Percentiles rank a stretch among this genome's conserved stretches.
These are phyloP conservation scores for Origma solitaria DNA, from an alignment of 2,113 vertebrate species.

Conservation along the genomic window DNA sequence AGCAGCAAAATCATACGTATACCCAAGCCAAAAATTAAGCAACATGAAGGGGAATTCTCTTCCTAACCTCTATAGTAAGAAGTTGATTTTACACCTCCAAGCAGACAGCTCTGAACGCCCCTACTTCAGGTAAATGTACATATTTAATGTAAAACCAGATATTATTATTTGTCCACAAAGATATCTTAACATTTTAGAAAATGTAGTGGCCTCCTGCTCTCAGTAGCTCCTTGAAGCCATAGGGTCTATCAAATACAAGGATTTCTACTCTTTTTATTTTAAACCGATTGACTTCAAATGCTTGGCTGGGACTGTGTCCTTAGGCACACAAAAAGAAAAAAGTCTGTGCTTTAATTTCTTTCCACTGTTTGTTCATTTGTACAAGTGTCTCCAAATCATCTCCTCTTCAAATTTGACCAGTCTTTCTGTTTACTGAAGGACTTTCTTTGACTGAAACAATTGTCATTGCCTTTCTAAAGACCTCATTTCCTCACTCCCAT, in stretches of 20 bases:
- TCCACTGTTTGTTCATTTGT: slow-evolving; percentile 37
- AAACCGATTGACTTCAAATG: background rate
- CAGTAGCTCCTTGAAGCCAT: background rate
- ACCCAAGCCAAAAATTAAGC: background rate
- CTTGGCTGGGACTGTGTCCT: background rate
- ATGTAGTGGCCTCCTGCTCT: background rate
- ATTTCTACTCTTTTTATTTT: background rate
- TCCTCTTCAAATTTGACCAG: slow-evolving; percentile 57
- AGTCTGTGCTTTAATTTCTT: background rate
- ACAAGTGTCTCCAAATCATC: slow-evolving; percentile 40
- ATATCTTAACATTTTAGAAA: background rate
- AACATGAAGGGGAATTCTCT: background rate
- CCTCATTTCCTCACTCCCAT: background rate
- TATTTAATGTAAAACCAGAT: background rate
- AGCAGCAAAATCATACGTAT: background rate
- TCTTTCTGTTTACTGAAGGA: slow-evolving; percentile 30
- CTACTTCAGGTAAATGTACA: background rate
- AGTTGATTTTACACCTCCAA: background rate
- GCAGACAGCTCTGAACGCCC: background rate
- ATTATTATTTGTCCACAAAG: background rate
- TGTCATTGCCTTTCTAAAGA: slow-evolving; percentile 20
- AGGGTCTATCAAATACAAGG: background rate
- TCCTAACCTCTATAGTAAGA: background rate
- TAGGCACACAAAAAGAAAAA: background rate
- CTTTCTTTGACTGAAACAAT: slow-evolving; percentile 10